These are phyloP conservation scores for Thalassoma bifasciatum DNA, from an alignment of 2,113 vertebrate genomes.

Conservation along the genomic window DNA sequence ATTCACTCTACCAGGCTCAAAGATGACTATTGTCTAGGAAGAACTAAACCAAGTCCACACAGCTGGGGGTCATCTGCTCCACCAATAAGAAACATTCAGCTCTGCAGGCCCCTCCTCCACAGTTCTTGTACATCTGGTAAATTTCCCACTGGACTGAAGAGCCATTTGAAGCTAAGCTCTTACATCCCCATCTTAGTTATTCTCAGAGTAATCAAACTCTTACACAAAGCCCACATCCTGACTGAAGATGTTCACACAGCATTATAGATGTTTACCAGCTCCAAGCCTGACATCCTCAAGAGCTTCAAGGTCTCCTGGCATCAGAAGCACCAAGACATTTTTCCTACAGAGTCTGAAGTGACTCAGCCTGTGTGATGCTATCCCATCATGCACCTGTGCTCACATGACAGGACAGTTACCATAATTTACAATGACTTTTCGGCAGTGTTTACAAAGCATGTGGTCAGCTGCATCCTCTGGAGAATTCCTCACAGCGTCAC, in stretches of 20 bases:
- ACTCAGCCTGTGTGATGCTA: conserved; percentile 4
- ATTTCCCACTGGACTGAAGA: too few relatives aligned
- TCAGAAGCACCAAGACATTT: conserved; percentile 16
- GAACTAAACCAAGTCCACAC: too few relatives aligned
- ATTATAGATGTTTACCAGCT: not conserved
- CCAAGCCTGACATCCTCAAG: not conserved
- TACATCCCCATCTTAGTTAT: too few relatives aligned
- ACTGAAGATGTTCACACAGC: conserved; percentile 32
- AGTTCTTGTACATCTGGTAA: too few relatives aligned
- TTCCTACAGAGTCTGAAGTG: conserved; percentile 1
- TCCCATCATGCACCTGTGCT: conserved; percentile 31
- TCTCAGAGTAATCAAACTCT: too few relatives aligned
- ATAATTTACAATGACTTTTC: conserved; percentile 64
- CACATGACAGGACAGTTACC: conserved; percentile 12
- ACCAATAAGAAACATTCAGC: too few relatives aligned
- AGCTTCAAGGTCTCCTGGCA: conserved; percentile 5
- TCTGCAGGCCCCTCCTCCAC: too few relatives aligned
- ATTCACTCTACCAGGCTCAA: too few relatives aligned
- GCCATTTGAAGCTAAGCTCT: too few relatives aligned
- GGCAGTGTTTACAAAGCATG: conserved; percentile 28
- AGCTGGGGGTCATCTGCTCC: too few relatives aligned
- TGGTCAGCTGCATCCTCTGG: too few relatives aligned
- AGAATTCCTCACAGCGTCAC: conserved; percentile 24
- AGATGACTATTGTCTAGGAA: too few relatives aligned
- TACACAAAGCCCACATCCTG: conserved; percentile 6